Evolutionary conservation across 2,113 vertebrate genomes (phyloP).

Genomic region (Vidua chalybeata): DNA sequence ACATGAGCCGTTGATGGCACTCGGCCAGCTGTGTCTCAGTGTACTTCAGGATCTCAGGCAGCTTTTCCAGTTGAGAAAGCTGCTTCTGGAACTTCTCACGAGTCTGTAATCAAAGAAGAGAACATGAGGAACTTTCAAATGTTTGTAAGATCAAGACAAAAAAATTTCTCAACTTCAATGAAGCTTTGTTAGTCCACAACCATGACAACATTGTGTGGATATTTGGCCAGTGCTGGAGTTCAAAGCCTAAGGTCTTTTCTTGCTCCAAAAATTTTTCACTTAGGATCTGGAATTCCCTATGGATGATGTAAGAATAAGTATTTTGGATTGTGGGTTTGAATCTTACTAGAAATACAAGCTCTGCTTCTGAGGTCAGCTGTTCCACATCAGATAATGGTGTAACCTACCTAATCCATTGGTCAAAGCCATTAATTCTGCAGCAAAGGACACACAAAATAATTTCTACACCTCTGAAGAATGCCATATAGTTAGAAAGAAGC

Average conservation of each 20-base stretch:
- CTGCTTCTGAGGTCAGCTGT: not conserved
- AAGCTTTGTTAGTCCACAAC: not conserved
- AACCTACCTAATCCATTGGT: not conserved
- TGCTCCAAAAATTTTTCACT: not conserved
- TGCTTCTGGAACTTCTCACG: constrained; percentile 79
- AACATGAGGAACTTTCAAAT: not conserved
- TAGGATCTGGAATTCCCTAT: not conserved
- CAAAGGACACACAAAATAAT: not conserved
- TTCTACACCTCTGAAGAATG: not conserved
- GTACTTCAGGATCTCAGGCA: constrained; percentile 83
- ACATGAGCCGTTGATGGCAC: constrained; percentile 80
- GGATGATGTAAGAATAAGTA: not conserved
- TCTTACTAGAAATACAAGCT: not conserved
- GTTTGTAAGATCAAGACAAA: not conserved
- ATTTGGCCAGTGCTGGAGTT: not conserved
- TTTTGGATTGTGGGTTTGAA: not conserved
- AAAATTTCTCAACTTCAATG: not conserved
- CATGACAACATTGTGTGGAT: not conserved
- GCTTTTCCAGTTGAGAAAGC: constrained; percentile 83
- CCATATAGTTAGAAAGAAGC: not conserved
- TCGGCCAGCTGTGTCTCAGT: constrained; percentile 83
- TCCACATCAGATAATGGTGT: not conserved
- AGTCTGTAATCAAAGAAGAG: constrained; percentile 42
- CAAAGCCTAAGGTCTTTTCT: not conserved
- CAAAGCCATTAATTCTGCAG: not conserved